Evolutionary conservation across 2,113 vertebrate genomes (phyloP), one percentile per base, ranked within the genome.

Genomic region (Nycticebus coucang): DNA sequence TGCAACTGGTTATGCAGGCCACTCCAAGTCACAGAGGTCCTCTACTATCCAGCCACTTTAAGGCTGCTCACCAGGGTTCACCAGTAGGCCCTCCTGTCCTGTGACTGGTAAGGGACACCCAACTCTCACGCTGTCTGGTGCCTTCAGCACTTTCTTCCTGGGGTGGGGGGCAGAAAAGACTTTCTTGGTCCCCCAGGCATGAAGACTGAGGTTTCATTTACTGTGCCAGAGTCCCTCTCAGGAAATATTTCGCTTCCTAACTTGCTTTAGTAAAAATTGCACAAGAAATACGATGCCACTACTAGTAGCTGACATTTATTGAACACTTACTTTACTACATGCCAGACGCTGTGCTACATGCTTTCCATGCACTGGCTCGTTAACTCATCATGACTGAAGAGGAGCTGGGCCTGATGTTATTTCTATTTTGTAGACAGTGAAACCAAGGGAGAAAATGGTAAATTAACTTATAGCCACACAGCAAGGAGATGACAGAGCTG

Each of bases 231-330:
- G 22, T 94, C 45, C 5, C 28, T 84, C 35, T 92, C 84, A 71
- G 82, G 69, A 93, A 95, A 83, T 33, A 92, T 71, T 84, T 96
- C 22, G 50, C 28, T 92, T 79, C 87, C 60, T 60, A 69, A 24
- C 69, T 89, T 87, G 72, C 95, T 95, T 87, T 71, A 92, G 84
- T 93, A 72, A 77, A 91, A 41, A 64, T 66, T 91, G 75, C 30
- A 53, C 37, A 75, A 41, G 6, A 60, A 77, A 94, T 30, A 18
- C 0, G 9, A 75, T 37, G 12, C 19, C 50, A 33, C 80, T 74
- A 28, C 6, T 17, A 60, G 83, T 55, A 87, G 62, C 53, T 80
- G 75, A 50, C 35, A 80, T 92, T 66, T 91, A 64, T 64, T 85
- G 35, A 88, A 66, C 10, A 66, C 57, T 93, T 78, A 74, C 14